These are phyloP conservation scores for Crenichthys baileyi DNA, from an alignment of 2,797 vertebrate species.

Conservation along the genomic window DNA sequence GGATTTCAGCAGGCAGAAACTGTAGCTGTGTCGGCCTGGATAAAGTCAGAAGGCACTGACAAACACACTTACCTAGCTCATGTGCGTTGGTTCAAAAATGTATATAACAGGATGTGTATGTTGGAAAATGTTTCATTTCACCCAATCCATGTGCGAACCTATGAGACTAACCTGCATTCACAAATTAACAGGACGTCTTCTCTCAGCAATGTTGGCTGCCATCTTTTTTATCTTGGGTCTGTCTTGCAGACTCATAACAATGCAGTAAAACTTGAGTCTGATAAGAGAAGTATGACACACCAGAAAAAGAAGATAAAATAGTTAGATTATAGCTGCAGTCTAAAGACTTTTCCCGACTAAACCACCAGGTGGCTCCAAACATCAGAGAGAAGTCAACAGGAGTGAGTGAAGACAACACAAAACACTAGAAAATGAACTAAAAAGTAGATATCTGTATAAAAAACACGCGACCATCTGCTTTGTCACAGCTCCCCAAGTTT, in stretches of 20 bases:
- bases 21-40: background rate
- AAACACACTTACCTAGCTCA: background rate
- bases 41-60: background rate
- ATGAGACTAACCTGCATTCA: background rate
- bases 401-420: background rate
- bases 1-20: conserved; percentile 26
- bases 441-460: background rate
- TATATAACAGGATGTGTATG: background rate
- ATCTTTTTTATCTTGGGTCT: background rate
- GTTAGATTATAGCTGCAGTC: background rate
- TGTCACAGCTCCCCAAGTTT: background rate
- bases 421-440: background rate
- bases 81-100: background rate
- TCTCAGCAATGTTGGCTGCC: background rate
- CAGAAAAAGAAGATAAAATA: background rate
- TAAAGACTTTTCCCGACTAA: conserved; percentile 22
- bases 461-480: background rate
- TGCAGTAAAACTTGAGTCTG: conserved; percentile 4
- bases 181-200: background rate
- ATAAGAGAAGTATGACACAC: background rate
- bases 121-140: background rate
- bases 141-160: background rate
- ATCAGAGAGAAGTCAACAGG: conserved; percentile 13
- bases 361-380: conserved; percentile 53
- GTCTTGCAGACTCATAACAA: background rate